Evolutionary conservation across 1,140 invertebrate species (phyloP).

Genomic region (Temnothorax nylanderi): DNA sequence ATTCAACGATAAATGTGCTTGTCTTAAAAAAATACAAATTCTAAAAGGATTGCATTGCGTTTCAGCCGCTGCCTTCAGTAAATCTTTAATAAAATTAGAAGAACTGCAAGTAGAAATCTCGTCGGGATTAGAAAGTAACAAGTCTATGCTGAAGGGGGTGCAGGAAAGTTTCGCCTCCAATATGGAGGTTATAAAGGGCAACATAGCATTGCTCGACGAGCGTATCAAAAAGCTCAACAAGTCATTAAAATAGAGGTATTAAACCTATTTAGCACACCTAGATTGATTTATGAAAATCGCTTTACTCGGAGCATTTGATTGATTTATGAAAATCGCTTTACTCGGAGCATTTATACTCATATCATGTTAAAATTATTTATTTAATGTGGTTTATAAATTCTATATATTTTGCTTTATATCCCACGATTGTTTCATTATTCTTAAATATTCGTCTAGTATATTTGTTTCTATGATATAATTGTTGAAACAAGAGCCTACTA

Average conservation of each 20-base stretch:
- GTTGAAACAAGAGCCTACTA: constrained; percentile 20
- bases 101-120: constrained; percentile 92
- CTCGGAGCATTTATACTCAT: neutral
- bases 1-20: constrained; percentile 25
- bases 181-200: constrained; percentile 91
- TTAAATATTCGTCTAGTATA: neutral
- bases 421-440: neutral
- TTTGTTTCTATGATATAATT: neutral
- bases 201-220: constrained; percentile 91
- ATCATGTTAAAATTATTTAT: constrained; percentile 50
- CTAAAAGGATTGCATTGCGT: constrained; percentile 69
- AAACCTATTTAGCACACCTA: constrained; percentile 10
- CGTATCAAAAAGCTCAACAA: constrained; percentile 88
- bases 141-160: constrained; percentile 91
- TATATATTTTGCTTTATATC: constrained; percentile 3
- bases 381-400: constrained; percentile 38
- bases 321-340: constrained; percentile 20
- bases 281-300: constrained; percentile 3
- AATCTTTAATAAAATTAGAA: constrained; percentile 93
- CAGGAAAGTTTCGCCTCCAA: constrained; percentile 92
- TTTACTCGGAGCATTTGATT: no score
- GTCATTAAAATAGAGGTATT: constrained; percentile 62
- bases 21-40: neutral
- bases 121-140: constrained; percentile 91
- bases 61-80: constrained; percentile 94